Base-by-base conservation (phyloP, 37 sponge, comb jelly and placozoan genomes). In the Sycon ciliatum region DNA sequence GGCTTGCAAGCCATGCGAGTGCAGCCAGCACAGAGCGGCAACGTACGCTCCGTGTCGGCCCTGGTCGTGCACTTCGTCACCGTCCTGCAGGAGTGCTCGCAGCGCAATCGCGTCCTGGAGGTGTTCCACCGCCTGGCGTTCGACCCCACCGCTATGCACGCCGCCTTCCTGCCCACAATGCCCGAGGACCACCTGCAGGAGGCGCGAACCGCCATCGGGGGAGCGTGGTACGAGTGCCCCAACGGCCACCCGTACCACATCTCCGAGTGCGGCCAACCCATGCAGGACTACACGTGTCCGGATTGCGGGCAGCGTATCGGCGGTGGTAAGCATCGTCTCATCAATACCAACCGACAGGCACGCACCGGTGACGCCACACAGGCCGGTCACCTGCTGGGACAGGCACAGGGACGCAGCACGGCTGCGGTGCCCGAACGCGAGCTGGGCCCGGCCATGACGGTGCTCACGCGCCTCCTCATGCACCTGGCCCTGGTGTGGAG, bases 211-310 rank as follows among this genome's bases (percentile, higher is more conserved):
- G 31, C 32, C 3, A 2, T 72, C 2, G 57, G 55, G 7, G 20
- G 13, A 18, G n/a, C n/a, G n/a, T n/a, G n/a, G n/a, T n/a, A n/a
- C 80, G 85, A 71, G 57, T 87, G 88, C 55, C 76, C 80, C 4
- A 79, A 63, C 38, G 88, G 88, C 24, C 88, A 87, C 76, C 83
- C 80, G 5, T n/a, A n/a, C n/a, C n/a, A n/a, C n/a, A n/a, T 33
- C 0, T 68, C 22, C 29, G 36, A 81, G 81, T 81, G 81, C 75
- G 81, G 81, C 1, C 11, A 56, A 38, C 77, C 85, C 6, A 32
- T 77, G 35, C 22, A 46, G 34, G 31, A 42, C 28, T 22, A 3
- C 3, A 80, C 67, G 4, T 85, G 85, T 37, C 69, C 27, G 22
- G 56, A 18, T 3, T 69, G 70, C 26, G 29, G 70, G 2, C 42